Evolutionary conservation across 2,113 vertebrate species (phyloP), one percentile per base, ranked within the genome.

Genomic region (Willisornis vidua): DNA sequence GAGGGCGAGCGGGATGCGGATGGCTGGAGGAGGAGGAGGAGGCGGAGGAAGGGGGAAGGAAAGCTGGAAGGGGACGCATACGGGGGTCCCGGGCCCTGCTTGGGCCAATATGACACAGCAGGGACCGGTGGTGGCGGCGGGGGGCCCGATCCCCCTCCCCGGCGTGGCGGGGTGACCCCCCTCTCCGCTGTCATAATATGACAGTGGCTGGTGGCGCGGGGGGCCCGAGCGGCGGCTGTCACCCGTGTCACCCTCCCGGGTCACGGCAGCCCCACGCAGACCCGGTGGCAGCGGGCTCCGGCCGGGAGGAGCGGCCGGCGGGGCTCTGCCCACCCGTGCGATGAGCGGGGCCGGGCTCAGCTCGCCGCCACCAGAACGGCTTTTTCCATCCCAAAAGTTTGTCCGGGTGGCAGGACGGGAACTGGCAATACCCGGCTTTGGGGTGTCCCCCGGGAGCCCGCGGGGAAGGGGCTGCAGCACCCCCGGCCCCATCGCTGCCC

Each of bases 381-480:
- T 37, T 84, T 94, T 94, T 93, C 87, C 87, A 48, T 31, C 95
- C 90, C 80, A 65, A 89, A 94, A 95, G 80, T 95, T 96, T 94
- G 54, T 33, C 14, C 17, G 54, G 77, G 85, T 0, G 5, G 35
- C 10, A 31, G 87, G 63, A 89, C 9, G 1, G 68, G 59, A 13
- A 4, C 29, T 10, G 29, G 28, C 5, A 1, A 45, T 33, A 28
- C 5, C 46, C 25, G n/a, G 55, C 35, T 70, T 14, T 43, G 71
- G 79, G 63, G 63, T 13, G 41, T 62, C 79, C 71, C 48, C 6
- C 9, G 22, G 48, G 54, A 67, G 4, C 16, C 33, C 7, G 52
- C 18, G 43, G 20, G 10, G 10, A 22, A 54, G 37, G 58, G 71
- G 16, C 28, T 13, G 73, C 55, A 29, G 78, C 70, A 45, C 4